phyloP scores from a whole-genome alignment of 2,888 invertebrate species.

The Cacoxenus indagator region DNA sequence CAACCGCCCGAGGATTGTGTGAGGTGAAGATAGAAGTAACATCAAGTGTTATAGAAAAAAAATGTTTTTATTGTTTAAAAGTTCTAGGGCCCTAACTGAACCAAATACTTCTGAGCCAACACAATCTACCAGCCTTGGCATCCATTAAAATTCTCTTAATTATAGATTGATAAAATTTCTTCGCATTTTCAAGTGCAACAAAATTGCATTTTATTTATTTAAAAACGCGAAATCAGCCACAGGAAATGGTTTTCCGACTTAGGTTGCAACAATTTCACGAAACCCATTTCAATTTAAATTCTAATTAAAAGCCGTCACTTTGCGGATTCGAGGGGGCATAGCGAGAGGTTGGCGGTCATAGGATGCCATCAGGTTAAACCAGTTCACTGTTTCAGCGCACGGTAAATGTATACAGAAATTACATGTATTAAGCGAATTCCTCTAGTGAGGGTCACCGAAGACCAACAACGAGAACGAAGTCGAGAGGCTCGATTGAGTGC shows the following conservation, averaged over 20 bases:
- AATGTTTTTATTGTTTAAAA: too few species aligned
- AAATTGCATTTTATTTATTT: slow-evolving; percentile 9
- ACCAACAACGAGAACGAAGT: not conserved
- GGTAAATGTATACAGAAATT: not conserved
- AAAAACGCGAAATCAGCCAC: not conserved
- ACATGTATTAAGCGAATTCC: slow-evolving; percentile 13
- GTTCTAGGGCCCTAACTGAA: too few species aligned
- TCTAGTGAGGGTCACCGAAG: not conserved
- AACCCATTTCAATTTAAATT: slow-evolving; percentile 31
- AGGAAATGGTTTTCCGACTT: not conserved
- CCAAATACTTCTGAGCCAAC: too few species aligned
- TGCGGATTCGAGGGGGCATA: too few species aligned
- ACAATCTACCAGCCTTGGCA: not conserved
- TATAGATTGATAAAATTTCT: not conserved
- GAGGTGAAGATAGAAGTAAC: too few species aligned
- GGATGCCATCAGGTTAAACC: not conserved
- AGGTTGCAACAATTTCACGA: not conserved
- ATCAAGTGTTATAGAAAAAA: too few species aligned
- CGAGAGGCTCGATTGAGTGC: not conserved
- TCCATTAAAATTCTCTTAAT: not conserved
- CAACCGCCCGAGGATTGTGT: too few species aligned
- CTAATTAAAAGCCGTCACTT: slow-evolving; percentile 41
- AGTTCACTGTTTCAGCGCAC: not conserved
- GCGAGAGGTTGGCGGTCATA: not conserved
- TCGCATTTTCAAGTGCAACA: not conserved